Evolutionary conservation across 2,797 vertebrate species (phyloP), one percentile per base, ranked within the genome.

Genomic region (Rhinophrynus dorsalis): DNA sequence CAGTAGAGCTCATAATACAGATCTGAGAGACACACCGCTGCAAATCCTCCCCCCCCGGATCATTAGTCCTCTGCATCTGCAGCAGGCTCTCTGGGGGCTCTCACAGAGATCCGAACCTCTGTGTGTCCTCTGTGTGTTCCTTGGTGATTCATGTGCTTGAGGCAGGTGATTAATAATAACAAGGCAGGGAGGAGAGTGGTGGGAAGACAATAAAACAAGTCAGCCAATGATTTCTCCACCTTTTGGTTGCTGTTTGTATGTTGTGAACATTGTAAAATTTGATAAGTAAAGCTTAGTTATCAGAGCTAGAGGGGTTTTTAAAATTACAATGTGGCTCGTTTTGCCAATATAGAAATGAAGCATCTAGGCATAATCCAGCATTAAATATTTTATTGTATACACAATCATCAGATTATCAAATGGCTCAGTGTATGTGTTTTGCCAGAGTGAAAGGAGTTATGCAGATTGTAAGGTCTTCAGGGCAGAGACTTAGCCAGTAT

Each of bases 11-110:
- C 48, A 66, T 35, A 59, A 59, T 58, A 73, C 54, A 44, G 60
- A 72, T 72, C 68, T 65, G 32, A 65, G 32, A 60, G 60, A 64
- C 40, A 64, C 26, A 72, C 24, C n/a, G 45, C 69, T 66, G 54
- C 45, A 66, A 58, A 73, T 73, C 69, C 61, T 59, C 24, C 54
- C 15, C 54, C 15, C 35, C 37, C 59, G 61, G 69, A 65, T 73
- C 54, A 59, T 65, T 73, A 73, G 44, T 51, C 33, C 24, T 57
- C 21, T 51, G 26, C 42, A 58, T 72, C 68, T 58, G 27, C 54
- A 72, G 52, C 44, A 59, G 54, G 44, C 32, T 66, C 60, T 71
- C 35, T 59, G 37, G 55, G 61, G 61, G 45, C 18, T 52, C 51
- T 59, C 35, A 33, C 15, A 52, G 11, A 52, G 44, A 73, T 65